Evolutionary conservation across 2,113 vertebrate genomes (phyloP).

Genomic region (Lagopus muta): DNA sequence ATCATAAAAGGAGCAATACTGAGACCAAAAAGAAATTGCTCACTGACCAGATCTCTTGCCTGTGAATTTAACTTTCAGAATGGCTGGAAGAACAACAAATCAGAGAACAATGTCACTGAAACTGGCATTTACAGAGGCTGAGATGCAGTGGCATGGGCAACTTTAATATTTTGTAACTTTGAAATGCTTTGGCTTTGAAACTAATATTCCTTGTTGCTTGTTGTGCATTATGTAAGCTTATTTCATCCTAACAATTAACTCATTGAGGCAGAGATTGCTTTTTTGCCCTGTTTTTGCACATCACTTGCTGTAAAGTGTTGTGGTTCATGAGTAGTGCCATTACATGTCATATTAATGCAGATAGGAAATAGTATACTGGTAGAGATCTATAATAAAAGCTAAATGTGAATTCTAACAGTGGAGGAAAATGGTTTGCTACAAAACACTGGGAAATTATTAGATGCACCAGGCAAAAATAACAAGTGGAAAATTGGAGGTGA

Average conservation of each 20-base stretch:
- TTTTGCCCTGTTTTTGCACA: neutral
- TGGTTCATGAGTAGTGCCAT: neutral
- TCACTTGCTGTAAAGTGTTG: neutral
- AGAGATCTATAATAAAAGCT: neutral
- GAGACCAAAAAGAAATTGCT: neutral
- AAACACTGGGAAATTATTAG: neutral
- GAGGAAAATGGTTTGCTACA: neutral
- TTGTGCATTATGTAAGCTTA: neutral
- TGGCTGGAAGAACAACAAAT: neutral
- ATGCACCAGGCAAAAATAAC: neutral
- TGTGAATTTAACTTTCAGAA: neutral
- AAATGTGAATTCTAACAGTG: neutral
- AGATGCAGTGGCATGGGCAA: accelerated
- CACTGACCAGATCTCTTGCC: neutral
- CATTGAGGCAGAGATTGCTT: neutral
- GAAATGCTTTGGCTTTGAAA: neutral
- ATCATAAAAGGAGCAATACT: neutral
- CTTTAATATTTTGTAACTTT: neutral
- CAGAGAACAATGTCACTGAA: neutral
- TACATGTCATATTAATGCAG: accelerated
- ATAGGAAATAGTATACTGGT: accelerated
- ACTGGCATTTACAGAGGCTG: neutral
- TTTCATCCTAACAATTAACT: neutral
- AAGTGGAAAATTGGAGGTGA: neutral
- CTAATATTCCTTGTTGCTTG: neutral